Evolutionary conservation across 1,140 invertebrate genomes (phyloP), one percentile per base, ranked within the genome.

Genomic region (Drosophila varians): DNA sequence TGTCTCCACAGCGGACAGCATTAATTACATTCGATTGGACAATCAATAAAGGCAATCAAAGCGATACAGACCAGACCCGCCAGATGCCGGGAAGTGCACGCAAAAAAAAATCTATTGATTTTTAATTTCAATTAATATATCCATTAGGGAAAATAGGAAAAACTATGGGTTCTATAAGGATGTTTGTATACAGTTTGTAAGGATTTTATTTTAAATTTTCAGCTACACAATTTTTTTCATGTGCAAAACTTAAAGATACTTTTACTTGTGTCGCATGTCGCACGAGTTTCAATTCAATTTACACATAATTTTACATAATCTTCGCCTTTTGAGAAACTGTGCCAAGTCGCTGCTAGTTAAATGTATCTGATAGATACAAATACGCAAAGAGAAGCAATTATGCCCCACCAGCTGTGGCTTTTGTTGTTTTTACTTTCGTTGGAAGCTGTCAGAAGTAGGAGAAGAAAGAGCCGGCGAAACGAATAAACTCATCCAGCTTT

Each of bases 381-480:
- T 42, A 56, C 57, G 61, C 74, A 28, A 51, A 70, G 74, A 71
- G 70, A 53, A 42, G 64, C 74, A 65, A 77, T 77, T 77, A 74
- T 65, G 72, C 14, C 55, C 38, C n/a, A 7, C 16, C 16, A 18
- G 16, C 8, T 42, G 38, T 48, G 57, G 57, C 74, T 74, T 68
- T 84, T 84, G 75, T 84, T 86, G 66, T 68, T 84, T 84, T 84
- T 84, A 84, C 79, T 84, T 84, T 84, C 79, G 72, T 86, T 84
- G 48, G 62, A 26, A 49, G 52, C 40, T 51, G 56, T 34, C 62
- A 64, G 56, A 61, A 45, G 54, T 48, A 43, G 31, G 47, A 53
- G 38, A 51, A 58, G 52, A 64, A 57, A 42, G 48, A 64, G 43
- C 12, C 36, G n/a, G 18, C 66, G 69, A 72, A 77, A 77, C 54